Evolutionary conservation across 2,113 vertebrate genomes (phyloP).

Genomic region (Odontophorus gujanensis): DNA sequence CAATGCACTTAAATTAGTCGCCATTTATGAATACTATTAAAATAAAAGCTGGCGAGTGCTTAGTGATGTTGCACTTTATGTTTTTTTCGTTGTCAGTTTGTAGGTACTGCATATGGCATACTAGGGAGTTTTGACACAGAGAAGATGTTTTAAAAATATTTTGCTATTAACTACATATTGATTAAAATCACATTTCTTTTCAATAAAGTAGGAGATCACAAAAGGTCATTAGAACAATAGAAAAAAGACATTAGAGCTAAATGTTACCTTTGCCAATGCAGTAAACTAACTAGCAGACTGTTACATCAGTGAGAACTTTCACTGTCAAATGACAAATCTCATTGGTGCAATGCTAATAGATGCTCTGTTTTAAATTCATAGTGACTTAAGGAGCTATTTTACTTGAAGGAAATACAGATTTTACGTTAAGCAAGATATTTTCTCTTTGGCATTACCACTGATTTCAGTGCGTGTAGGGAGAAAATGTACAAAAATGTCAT

Average conservation of each 20-base stretch:
- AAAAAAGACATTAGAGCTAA: neutral
- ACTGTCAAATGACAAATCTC: neutral
- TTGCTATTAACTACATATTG: neutral
- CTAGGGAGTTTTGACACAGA: slow-evolving; percentile 33
- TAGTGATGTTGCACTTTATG: slow-evolving; percentile 52
- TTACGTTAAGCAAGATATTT: neutral
- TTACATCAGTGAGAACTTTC: fast-evolving
- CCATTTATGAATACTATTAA: slow-evolving; percentile 67
- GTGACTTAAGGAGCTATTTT: neutral
- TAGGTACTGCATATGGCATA: neutral
- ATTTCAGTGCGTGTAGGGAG: neutral
- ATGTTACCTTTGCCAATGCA: neutral
- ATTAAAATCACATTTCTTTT: slow-evolving; percentile 19
- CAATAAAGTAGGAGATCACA: neutral
- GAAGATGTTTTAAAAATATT: slow-evolving; percentile 41
- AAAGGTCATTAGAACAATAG: neutral
- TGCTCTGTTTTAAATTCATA: neutral
- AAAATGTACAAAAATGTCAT: neutral
- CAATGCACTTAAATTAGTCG: slow-evolving; percentile 75
- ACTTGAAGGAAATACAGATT: neutral
- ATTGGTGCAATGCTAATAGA: neutral
- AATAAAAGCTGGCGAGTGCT: slow-evolving; percentile 58
- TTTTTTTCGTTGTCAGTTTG: slow-evolving; percentile 41
- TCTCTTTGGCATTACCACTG: neutral
- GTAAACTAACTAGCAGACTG: neutral